phyloP scores from a whole-genome alignment of 2,888 invertebrate genomes.

The Drosophila mimica region DNA sequence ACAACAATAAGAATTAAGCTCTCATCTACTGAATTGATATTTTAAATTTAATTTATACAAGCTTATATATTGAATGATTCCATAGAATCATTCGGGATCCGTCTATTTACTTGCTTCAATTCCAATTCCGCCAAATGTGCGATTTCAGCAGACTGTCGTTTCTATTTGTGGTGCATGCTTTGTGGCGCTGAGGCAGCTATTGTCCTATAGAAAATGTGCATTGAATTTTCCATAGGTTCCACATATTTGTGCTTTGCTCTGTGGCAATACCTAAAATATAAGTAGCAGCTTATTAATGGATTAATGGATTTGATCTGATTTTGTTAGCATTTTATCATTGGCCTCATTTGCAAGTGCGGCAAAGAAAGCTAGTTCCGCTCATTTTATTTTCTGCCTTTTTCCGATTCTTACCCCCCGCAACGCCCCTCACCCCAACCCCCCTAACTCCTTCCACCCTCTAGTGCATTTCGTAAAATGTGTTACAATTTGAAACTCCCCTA shows the following conservation, averaged over 20 bases:
- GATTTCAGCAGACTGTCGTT: slow-evolving; percentile 38
- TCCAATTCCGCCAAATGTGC: slow-evolving; percentile 38
- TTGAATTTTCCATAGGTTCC: slow-evolving; percentile 1
- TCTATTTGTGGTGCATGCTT: slow-evolving; percentile 57
- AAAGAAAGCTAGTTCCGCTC: background rate
- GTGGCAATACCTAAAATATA: slow-evolving; percentile 26
- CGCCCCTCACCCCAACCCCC: too few species aligned
- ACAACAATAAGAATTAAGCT: background rate
- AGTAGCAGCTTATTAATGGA: slow-evolving; percentile 28
- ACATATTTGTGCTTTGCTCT: slow-evolving; percentile 18
- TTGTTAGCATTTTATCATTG: slow-evolving; percentile 26
- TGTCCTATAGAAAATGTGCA: slow-evolving; percentile 15
- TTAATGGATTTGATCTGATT: slow-evolving; percentile 28
- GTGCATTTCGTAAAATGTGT: slow-evolving; percentile 3
- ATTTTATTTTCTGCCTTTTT: slow-evolving; percentile 5
- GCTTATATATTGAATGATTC: background rate
- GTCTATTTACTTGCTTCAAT: background rate
- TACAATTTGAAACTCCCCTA: slow-evolving; percentile 50
- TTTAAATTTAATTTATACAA: background rate
- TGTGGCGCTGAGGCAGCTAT: slow-evolving; percentile 33
- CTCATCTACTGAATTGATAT: background rate
- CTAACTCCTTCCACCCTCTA: background rate
- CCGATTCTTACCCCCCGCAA: background rate
- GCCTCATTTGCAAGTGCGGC: slow-evolving; percentile 36
- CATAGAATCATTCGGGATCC: background rate